Evolutionary conservation across 2,797 vertebrate genomes (phyloP).

Genomic region (Hydrolagus colliei): DNA sequence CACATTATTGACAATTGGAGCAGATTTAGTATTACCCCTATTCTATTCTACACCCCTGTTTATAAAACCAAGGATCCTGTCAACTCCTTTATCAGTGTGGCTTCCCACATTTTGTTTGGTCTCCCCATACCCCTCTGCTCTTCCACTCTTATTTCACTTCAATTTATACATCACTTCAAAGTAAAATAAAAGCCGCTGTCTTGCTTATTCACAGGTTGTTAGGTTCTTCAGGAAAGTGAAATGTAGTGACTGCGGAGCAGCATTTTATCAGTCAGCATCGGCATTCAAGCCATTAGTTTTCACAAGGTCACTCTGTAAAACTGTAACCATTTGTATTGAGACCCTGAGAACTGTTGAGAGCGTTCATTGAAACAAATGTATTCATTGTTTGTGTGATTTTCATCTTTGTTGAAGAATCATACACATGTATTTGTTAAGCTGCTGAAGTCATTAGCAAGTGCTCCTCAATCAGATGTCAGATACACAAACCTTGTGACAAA

Average conservation of each 20-base stretch:
- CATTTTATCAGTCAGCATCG: not conserved
- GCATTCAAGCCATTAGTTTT: not conserved
- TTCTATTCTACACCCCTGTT: no score
- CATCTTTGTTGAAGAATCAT: conserved; percentile 15
- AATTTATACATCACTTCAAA: no score
- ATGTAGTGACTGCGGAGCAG: not conserved
- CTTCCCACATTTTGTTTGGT: no score
- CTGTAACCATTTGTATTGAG: not conserved
- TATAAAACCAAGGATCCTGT: no score
- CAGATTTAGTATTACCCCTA: no score
- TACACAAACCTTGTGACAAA: not conserved
- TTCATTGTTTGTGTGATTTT: not conserved
- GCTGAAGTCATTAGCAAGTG: not conserved
- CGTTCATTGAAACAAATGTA: not conserved
- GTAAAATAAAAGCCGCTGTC: no score
- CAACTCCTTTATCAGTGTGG: no score
- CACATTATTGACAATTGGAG: no score
- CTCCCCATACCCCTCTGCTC: no score
- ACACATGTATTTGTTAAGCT: not conserved
- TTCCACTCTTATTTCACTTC: no score
- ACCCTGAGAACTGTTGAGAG: not conserved
- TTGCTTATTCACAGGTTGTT: not conserved
- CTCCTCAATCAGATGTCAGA: not conserved
- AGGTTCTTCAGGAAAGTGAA: not conserved
- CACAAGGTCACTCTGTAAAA: not conserved